Conservation (phyloP, 1,140 invertebrate species). For the Coelopa frigida region DNA sequence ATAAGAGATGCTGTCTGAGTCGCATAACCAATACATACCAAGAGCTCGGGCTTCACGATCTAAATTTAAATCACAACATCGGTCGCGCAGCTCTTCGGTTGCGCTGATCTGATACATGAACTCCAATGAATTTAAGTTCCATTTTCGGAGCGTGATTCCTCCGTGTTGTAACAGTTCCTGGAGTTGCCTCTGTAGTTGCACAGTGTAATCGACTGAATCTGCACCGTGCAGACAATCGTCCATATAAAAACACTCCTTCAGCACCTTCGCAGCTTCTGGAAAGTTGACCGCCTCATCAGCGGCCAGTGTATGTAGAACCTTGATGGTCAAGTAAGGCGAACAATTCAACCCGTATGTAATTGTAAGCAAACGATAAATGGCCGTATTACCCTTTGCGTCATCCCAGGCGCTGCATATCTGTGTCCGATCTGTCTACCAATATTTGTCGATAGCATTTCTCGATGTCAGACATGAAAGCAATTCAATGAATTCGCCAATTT, state of each 20-base stretch:
- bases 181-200: neutral
- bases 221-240: slow-evolving; percentile 1
- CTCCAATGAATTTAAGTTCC: neutral
- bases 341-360: slow-evolving; percentile 31
- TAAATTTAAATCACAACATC: neutral
- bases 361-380: slow-evolving; percentile 11
- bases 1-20: neutral
- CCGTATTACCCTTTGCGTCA: neutral
- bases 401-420: neutral
- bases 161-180: neutral
- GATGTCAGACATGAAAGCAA: slow-evolving; percentile 24
- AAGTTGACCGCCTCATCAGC: neutral
- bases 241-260: neutral
- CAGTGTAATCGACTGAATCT: neutral
- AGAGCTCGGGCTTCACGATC: neutral
- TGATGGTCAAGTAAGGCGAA: slow-evolving; percentile 21
- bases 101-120: neutral
- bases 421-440: neutral
- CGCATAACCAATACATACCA: neutral
- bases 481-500: slow-evolving; percentile 24
- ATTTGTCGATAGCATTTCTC: slow-evolving; percentile 32
- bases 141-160: neutral
- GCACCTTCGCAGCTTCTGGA: neutral
- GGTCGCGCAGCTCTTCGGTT: no score
- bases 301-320: neutral